Conservation (phyloP, 2,797 vertebrate genomes). For the Sebastes hubbsi region DNA sequence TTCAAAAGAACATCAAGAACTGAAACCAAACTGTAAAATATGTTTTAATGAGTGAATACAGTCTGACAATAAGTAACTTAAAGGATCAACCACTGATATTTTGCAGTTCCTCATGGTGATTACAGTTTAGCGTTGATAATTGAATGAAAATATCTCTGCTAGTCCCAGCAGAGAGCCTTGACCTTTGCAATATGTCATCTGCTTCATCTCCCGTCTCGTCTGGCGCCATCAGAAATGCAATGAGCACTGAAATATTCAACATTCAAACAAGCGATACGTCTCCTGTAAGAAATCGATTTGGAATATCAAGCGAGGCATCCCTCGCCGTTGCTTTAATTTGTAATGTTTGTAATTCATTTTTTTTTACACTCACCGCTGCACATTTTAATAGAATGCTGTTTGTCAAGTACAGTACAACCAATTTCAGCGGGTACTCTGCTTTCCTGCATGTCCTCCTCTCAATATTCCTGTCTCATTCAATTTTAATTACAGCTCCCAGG, state of each 20-base stretch:
- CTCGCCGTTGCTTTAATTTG: not conserved
- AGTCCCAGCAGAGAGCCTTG: not conserved
- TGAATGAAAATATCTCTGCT: not conserved
- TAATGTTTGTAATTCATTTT: slow-evolving; percentile 21
- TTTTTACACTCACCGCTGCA: not conserved
- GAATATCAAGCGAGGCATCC: slow-evolving; percentile 33
- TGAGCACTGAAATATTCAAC: slow-evolving; percentile 55
- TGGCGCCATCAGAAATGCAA: slow-evolving; percentile 32
- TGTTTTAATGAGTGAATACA: not conserved
- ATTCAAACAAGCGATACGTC: slow-evolving; percentile 29
- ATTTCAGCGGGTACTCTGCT: not conserved
- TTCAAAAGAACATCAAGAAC: not conserved
- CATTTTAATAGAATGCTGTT: slow-evolving; percentile 17
- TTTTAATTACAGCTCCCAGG: slow-evolving; percentile 47
- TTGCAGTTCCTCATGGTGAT: not conserved
- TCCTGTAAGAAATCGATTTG: slow-evolving; percentile 18
- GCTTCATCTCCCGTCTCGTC: slow-evolving; percentile 30
- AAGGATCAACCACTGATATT: not conserved
- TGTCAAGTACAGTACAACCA: slow-evolving; percentile 21
- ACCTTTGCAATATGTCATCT: slow-evolving; percentile 52
- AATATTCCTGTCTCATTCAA: slow-evolving; percentile 33
- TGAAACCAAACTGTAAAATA: not conserved
- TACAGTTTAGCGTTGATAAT: not conserved
- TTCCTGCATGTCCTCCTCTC: slow-evolving; percentile 11
- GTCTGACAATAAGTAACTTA: not conserved